phyloP scores from a whole-genome alignment of 2,797 vertebrate species.

The Emydoidea blandingii region DNA sequence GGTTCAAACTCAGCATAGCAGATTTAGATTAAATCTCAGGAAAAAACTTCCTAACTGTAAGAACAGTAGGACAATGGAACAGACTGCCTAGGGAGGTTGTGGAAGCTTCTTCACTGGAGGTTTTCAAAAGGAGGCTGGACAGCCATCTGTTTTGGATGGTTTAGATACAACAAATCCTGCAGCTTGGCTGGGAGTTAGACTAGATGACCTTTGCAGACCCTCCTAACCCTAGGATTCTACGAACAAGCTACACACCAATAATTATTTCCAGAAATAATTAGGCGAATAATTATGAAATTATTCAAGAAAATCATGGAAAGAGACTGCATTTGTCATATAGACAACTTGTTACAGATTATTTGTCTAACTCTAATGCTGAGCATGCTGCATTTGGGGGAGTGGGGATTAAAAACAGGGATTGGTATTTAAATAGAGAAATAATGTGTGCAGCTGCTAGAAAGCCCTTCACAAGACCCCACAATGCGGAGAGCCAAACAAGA shows the following conservation, averaged over 20 bases:
- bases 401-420: not conserved
- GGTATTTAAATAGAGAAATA: not conserved
- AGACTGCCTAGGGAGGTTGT: no score
- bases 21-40: no score
- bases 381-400: not conserved
- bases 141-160: no score
- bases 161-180: no score
- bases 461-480: not conserved
- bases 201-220: no score
- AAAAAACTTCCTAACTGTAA: no score
- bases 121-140: no score
- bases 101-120: no score
- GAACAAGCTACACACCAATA: not conserved
- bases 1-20: no score
- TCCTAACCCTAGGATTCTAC: no score
- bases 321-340: not conserved
- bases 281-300: not conserved
- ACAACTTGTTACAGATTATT: not conserved
- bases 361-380: not conserved
- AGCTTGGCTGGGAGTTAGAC: no score
- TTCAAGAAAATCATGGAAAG: not conserved
- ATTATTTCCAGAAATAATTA: not conserved
- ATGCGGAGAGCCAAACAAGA: not conserved
- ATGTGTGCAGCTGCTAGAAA: not conserved
- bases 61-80: no score